A percentile compares a stretch with the other conserved stretches of the same genome.
phyloP scores from a whole-genome alignment of 2,888 invertebrate genomes.

The Tillus elongatus region DNA sequence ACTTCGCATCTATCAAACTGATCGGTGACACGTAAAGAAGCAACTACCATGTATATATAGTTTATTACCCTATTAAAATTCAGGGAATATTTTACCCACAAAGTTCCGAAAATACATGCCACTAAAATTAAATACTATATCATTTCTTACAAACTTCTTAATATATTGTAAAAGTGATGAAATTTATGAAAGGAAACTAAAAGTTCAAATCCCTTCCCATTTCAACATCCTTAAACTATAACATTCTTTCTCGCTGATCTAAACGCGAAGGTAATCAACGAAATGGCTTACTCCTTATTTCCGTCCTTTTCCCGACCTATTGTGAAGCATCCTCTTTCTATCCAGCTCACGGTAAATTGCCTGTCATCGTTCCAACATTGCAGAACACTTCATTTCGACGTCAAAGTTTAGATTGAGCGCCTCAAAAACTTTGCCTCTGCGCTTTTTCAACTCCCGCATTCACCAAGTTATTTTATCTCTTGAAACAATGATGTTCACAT shows the following conservation, averaged over 20 bases:
- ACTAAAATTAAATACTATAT: slow-evolving; percentile 31
- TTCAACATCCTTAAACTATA: slow-evolving; percentile 19
- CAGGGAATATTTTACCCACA: not conserved
- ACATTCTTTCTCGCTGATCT: slow-evolving; percentile 24
- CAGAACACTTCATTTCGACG: slow-evolving; percentile 34
- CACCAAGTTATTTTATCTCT: slow-evolving; percentile 27
- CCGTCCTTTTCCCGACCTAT: slow-evolving; percentile 17
- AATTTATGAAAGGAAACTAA: slow-evolving; percentile 27
- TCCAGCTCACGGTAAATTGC: slow-evolving; percentile 29
- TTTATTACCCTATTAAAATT: not conserved
- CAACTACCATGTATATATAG: no score
- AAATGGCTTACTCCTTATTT: slow-evolving; percentile 26
- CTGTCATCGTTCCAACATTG: slow-evolving; percentile 33
- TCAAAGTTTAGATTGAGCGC: slow-evolving; percentile 34
- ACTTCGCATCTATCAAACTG: no score
- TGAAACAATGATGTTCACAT: slow-evolving; percentile 28
- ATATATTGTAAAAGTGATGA: slow-evolving; percentile 31
- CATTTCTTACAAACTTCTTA: slow-evolving; percentile 30
- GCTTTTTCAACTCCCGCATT: slow-evolving; percentile 28
- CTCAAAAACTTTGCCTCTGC: slow-evolving; percentile 27
- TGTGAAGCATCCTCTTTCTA: slow-evolving; percentile 16
- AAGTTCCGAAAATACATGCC: slow-evolving; percentile 20
- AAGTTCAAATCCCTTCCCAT: slow-evolving; percentile 24
- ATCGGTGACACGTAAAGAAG: no score
- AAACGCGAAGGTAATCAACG: slow-evolving; percentile 31